Evolutionary conservation across 2,888 invertebrate species (phyloP), one percentile per base, ranked within the genome.

Genomic region (Zaprionus lineosus): DNA sequence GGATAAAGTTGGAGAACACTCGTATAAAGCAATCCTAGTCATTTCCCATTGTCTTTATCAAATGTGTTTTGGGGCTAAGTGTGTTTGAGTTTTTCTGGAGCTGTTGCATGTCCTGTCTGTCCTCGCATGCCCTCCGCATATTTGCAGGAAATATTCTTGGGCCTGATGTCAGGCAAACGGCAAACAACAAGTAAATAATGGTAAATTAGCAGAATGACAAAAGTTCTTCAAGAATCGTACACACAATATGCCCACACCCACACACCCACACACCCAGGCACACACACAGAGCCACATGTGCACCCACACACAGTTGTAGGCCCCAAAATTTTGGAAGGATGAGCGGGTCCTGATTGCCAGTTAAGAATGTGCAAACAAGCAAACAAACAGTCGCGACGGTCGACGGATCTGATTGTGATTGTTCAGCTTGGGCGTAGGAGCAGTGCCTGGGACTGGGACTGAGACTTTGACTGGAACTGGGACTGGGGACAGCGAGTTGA

Each of bases 341-440:
- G 41, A 43, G 14, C 19, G 40, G 47, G 31, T 44, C 61, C 60
- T 76, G 75, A 76, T 76, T 76, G 76, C 76, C 75, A 76, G 75
- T 76, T 76, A 74, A 76, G 74, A 76, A 76, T 74, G 76, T 76
- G 76, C 74, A 76, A 76, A 76, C 76, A 76, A 76, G 70, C 76
- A 76, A 73, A 76, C 69, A 73, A 67, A 62, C 36, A 70, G 66
- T 48, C 70, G 56, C 44, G 21, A 29, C 57, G 58, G 50, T 52
- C 52, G 47, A 50, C 31, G 44, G 52, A 56, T 52, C 74, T 73
- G 72, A 69, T 73, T 73, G 62, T 53, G 74, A 66, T 62, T 74
- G 74, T 59, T 53, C n/a, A n/a, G n/a, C n/a, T n/a, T n/a, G n/a
- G n/a, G n/a, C n/a, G n/a, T n/a, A n/a, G n/a, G n/a, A n/a, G n/a